phyloP scores from a whole-genome alignment of 2,888 invertebrate species.

The Cephus spinipes region DNA sequence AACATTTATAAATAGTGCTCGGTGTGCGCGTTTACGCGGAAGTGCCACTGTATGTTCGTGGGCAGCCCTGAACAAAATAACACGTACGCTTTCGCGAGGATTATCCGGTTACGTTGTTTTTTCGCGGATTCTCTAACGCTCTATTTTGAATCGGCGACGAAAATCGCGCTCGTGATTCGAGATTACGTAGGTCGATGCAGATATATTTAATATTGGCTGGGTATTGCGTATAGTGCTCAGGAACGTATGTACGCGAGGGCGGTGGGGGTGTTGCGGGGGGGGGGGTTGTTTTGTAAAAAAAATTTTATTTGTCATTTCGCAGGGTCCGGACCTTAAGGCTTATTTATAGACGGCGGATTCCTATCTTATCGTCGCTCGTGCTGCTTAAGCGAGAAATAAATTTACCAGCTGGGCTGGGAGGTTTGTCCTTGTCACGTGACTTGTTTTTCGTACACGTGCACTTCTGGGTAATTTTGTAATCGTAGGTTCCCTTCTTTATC shows the following conservation, averaged over 20 bases:
- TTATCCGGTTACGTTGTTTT: conserved; percentile 10
- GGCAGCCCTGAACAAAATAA: conserved; percentile 8
- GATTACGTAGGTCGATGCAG: not conserved
- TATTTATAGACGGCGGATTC: not conserved
- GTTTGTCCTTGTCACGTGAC: not conserved
- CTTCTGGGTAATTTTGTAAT: not conserved
- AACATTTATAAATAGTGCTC: conserved; percentile 13
- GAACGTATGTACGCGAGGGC: not conserved
- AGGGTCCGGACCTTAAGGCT: not conserved
- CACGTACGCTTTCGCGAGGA: conserved; percentile 1
- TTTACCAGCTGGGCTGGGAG: not conserved
- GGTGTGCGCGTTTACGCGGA: conserved; percentile 9
- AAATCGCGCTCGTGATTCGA: not conserved
- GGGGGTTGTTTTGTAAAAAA: not conserved
- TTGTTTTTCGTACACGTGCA: not conserved
- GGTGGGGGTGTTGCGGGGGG: no score
- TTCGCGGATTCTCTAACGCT: not conserved
- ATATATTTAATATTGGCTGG: not conserved
- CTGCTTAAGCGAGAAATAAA: not conserved
- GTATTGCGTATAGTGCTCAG: not conserved
- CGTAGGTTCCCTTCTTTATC: not conserved
- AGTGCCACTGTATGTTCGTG: conserved; percentile 12
- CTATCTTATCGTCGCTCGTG: not conserved
- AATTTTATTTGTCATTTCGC: not conserved
- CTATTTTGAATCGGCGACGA: not conserved